phyloP scores from a whole-genome alignment of 2,113 vertebrate species.

The Sinocyclocheilus anophthalmus region DNA sequence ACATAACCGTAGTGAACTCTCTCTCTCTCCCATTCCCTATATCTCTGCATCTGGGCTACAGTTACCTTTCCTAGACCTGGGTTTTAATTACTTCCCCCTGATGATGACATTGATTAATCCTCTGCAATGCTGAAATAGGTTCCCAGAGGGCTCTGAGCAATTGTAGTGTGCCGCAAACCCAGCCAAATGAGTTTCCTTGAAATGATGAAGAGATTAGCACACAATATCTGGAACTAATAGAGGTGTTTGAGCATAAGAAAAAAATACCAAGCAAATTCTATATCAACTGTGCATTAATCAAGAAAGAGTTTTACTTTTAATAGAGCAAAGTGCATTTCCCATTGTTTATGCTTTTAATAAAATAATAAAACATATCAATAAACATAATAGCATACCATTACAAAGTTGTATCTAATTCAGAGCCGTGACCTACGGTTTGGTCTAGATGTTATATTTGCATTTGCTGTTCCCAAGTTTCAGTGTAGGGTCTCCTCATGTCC shows the following conservation, averaged over 20 bases:
- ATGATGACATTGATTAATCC: constrained; percentile 58
- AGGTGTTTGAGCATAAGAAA: constrained; percentile 7
- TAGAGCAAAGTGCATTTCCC: neutral
- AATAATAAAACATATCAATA: neutral
- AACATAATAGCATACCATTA: neutral
- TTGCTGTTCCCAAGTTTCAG: neutral
- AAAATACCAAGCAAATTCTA: neutral
- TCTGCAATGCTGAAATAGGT: constrained; percentile 42
- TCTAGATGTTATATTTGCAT: neutral
- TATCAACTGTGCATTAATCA: neutral
- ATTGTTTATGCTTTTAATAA: neutral
- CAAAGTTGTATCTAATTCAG: neutral
- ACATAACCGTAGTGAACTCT: neutral
- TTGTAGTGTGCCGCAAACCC: constrained; percentile 17
- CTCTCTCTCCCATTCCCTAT: neutral
- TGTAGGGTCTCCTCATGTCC: neutral
- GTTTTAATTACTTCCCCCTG: constrained; percentile 53
- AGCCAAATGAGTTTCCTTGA: constrained; percentile 31
- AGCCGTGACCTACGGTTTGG: neutral
- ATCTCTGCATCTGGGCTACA: constrained; percentile 31
- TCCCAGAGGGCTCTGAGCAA: constrained; percentile 41
- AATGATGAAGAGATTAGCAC: constrained; percentile 40
- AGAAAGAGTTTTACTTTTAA: neutral
- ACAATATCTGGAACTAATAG: constrained; percentile 34
- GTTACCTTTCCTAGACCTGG: constrained; percentile 34